Conservation (phyloP, 2,113 vertebrate species). For the Cynopterus brachyotis region DNA sequence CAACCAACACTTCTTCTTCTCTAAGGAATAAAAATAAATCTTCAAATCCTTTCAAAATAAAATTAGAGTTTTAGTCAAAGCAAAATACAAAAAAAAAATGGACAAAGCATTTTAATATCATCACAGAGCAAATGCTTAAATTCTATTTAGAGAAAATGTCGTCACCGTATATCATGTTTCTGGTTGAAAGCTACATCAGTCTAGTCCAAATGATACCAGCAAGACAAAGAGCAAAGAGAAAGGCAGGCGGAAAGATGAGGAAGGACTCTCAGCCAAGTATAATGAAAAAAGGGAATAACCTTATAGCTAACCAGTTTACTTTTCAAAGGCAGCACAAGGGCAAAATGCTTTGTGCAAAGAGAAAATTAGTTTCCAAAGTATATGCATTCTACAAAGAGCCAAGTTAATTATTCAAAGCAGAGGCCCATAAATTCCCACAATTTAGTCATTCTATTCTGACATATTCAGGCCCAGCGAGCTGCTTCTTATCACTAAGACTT, state of each 20-base stretch:
- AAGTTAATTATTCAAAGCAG: conserved; percentile 92
- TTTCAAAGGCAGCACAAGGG: conserved; percentile 91
- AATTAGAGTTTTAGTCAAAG: background rate
- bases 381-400: conserved; percentile 84
- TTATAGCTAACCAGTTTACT: conserved; percentile 81
- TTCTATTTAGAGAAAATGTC: conserved; percentile 48
- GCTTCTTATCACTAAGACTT: conserved; percentile 91
- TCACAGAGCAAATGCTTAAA: background rate
- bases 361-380: conserved; percentile 87
- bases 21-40: background rate
- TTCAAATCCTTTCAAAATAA: conserved; percentile 47
- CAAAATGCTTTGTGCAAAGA: conserved; percentile 84
- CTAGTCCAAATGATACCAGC: conserved; percentile 19
- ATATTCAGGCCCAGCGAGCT: conserved; percentile 86
- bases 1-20: background rate
- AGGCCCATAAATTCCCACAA: conserved; percentile 86
- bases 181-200: background rate
- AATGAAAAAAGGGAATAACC: conserved; percentile 72
- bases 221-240: background rate
- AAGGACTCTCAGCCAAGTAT: conserved; percentile 50
- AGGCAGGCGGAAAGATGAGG: background rate
- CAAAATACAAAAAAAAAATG: background rate
- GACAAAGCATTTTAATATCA: background rate
- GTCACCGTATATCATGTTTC: background rate
- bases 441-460: conserved; percentile 88